These are phyloP conservation scores for Dendrocopos noguchii DNA, from an alignment of 2,113 vertebrate genomes.

Conservation along the genomic window DNA sequence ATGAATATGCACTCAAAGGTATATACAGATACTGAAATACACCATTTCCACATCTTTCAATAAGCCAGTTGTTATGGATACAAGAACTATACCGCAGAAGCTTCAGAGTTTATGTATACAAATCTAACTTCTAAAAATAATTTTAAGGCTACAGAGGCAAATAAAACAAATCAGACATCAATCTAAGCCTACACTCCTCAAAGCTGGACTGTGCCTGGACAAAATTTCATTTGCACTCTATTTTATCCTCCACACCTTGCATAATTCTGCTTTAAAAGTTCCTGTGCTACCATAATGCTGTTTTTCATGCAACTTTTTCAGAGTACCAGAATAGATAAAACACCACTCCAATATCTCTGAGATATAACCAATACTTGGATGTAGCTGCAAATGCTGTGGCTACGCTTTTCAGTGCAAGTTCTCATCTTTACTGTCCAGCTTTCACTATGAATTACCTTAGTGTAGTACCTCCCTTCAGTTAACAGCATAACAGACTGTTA, in stretches of 20 bases:
- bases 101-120: background rate
- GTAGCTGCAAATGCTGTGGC: background rate
- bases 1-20: background rate
- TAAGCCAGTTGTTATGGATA: background rate
- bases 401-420: background rate
- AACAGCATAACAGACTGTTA: background rate
- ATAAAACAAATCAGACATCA: background rate
- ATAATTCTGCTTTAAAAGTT: background rate
- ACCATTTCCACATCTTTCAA: background rate
- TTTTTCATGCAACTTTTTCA: background rate
- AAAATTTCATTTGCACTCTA: background rate
- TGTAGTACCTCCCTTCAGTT: background rate
- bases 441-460: background rate
- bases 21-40: background rate
- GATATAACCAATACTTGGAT: background rate
- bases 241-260: background rate
- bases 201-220: background rate
- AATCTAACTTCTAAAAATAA: background rate
- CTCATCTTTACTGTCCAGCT: background rate
- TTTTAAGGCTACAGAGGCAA: background rate
- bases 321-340: background rate
- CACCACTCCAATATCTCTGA: background rate
- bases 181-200: background rate
- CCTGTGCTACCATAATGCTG: background rate
- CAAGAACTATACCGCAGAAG: background rate